Percentiles rank a stretch among this genome's conserved stretches.
Evolutionary conservation across 2,797 vertebrate species (phyloP).

Genomic region (Nasua narica): DNA sequence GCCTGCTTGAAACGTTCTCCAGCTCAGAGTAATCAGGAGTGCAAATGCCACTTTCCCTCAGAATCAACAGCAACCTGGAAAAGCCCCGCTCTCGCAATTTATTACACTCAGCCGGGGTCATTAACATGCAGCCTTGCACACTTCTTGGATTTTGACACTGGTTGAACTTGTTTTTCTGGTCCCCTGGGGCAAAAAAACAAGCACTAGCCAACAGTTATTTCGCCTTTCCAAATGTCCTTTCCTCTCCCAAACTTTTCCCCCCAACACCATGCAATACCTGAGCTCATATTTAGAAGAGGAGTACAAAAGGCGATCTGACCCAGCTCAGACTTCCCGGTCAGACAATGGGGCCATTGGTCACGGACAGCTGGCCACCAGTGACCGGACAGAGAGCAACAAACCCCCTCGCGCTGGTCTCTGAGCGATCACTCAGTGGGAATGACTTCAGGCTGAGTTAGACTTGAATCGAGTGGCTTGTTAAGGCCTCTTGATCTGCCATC

Average conservation of each 20-base stretch:
- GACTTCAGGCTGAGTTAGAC: background rate
- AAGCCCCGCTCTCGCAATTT: conserved; percentile 19
- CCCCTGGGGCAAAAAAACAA: conserved; percentile 55
- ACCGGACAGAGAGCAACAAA: background rate
- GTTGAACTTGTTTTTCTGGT: conserved; percentile 71
- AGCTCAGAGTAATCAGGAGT: background rate
- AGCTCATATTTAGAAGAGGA: background rate
- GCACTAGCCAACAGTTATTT: conserved; percentile 50
- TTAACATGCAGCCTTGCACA: conserved; percentile 59
- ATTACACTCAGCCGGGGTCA: background rate
- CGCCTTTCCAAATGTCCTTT: conserved; percentile 52
- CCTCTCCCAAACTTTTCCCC: background rate
- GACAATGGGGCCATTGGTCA: conserved; percentile 41
- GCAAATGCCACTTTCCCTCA: conserved; percentile 13
- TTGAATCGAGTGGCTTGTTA: background rate
- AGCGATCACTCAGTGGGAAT: background rate
- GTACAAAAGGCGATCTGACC: background rate
- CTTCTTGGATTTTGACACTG: conserved; percentile 59
- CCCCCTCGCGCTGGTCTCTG: background rate
- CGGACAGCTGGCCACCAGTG: background rate
- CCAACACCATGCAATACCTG: background rate
- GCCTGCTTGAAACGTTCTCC: background rate
- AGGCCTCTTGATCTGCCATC: background rate
- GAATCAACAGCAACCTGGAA: conserved; percentile 7
- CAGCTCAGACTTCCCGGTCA: background rate